Evolutionary conservation across 2,113 vertebrate species (phyloP), one percentile per base, ranked within the genome.

Genomic region (Oreochromis niloticus): DNA sequence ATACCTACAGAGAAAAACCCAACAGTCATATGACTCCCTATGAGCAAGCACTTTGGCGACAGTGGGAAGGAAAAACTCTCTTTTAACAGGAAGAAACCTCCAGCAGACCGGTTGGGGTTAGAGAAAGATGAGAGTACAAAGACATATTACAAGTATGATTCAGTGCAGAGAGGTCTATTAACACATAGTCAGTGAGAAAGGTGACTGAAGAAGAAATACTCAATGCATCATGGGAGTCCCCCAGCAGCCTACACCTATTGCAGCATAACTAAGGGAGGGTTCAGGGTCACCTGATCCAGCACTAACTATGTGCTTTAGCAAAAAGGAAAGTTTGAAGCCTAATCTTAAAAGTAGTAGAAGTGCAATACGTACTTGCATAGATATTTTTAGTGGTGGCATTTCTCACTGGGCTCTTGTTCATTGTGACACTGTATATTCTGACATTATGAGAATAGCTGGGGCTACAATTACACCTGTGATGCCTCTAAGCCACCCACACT

Each of bases 181-280:
- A 61, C 10, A 61, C 57, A 19, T 34, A 61, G 57, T 34, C 30
- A 61, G 14, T 34, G 57, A 61, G 57, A 61, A 61, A 61, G 27
- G 8, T 61, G 57, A 61, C 8, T 4, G 57, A 61, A 32, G 57
- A 32, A 32, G 57, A 61, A 61, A 32, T 1, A 19, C 30, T 5
- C 57, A 61, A 0, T 19, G 30, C 30, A 61, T 61, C 57, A 61
- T 61, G 57, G 57, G 57, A 61, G 0, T 34, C 5, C 30, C 0
- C 0, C 9, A 0, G 59, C 59, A 61, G 30, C 16, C 30, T 61
- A 34, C 16, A 0, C 0, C 59, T 63, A 0, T 19, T 63, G 59
- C 0, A 63, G 30, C 0, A 19, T 61, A 34, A 61, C 30, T 61
- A 19, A 10, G 16, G 1, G 57, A 10, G 57, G 57, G 10, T 17